Evolutionary conservation across 2,797 vertebrate genomes (phyloP).

Genomic region (Apogon talboti): DNA sequence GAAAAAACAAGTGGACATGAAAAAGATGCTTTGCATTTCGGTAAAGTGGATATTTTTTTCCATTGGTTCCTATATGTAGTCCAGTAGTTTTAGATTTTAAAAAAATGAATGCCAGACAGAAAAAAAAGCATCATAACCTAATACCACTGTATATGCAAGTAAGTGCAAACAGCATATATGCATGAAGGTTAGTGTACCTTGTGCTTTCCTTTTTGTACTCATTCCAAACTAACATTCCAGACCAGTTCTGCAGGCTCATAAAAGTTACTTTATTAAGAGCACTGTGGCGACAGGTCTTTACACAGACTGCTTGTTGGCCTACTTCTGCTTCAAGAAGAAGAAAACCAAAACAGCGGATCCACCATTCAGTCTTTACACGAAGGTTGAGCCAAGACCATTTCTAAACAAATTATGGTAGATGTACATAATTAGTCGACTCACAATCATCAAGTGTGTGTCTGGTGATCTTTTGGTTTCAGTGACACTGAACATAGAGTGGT

Average conservation of each 20-base stretch:
- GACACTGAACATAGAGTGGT: too few species aligned
- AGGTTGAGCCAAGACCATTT: background rate
- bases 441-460: too few species aligned
- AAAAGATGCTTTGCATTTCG: background rate
- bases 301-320: slow-evolving; percentile 18
- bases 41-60: background rate
- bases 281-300: slow-evolving; percentile 52
- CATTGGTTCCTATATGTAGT: too few species aligned
- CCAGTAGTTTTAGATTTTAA: too few species aligned
- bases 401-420: too few species aligned
- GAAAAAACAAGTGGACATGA: slow-evolving; percentile 1
- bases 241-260: slow-evolving; percentile 65
- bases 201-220: slow-evolving; percentile 31
- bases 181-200: slow-evolving; percentile 17
- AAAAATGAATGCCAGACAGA: too few species aligned
- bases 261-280: slow-evolving; percentile 55
- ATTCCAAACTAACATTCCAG: slow-evolving; percentile 57
- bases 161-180: slow-evolving; percentile 9
- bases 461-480: too few species aligned
- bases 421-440: too few species aligned
- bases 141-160: background rate
- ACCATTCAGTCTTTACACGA: background rate
- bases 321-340: slow-evolving; percentile 22
- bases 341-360: slow-evolving; percentile 5
- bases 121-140: background rate